These are phyloP conservation scores for Calliopum simillimum DNA, from an alignment of 2,888 invertebrate species.

Conservation along the genomic window DNA sequence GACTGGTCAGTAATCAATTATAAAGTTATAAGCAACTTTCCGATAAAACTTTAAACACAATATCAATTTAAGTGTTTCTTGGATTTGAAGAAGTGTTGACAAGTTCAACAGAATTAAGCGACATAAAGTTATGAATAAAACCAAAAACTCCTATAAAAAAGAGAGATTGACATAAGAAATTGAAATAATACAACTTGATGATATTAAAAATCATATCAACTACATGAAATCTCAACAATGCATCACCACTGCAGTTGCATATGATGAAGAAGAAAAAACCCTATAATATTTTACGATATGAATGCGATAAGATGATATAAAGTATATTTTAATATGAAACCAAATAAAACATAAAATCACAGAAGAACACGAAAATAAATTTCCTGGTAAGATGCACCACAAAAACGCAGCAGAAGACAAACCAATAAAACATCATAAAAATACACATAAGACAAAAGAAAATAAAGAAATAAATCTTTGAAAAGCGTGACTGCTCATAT, in stretches of 20 bases:
- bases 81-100: neutral
- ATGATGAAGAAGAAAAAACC: neutral
- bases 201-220: slow-evolving; percentile 26
- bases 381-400: slow-evolving; percentile 32
- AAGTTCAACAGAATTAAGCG: slow-evolving; percentile 28
- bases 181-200: slow-evolving; percentile 3
- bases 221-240: slow-evolving; percentile 22
- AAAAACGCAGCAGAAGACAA: neutral
- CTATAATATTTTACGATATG: slow-evolving; percentile 13
- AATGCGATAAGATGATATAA: slow-evolving; percentile 23
- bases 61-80: too few species aligned
- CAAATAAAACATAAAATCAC: slow-evolving; percentile 16
- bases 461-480: slow-evolving; percentile 36
- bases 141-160: neutral
- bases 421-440: slow-evolving; percentile 30
- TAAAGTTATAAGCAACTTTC: too few species aligned
- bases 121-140: slow-evolving; percentile 10
- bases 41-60: too few species aligned
- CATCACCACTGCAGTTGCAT: neutral
- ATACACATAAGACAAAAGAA: neutral
- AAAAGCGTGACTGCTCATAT: slow-evolving; percentile 30
- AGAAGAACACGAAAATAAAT: slow-evolving; percentile 18
- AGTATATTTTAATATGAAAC: slow-evolving; percentile 31
- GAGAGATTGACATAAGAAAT: slow-evolving; percentile 9
- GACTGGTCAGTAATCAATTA: too few species aligned